Evolutionary conservation across 2,797 vertebrate species (phyloP), one percentile per base, ranked within the genome.

Genomic region (Sebastes oblongus): DNA sequence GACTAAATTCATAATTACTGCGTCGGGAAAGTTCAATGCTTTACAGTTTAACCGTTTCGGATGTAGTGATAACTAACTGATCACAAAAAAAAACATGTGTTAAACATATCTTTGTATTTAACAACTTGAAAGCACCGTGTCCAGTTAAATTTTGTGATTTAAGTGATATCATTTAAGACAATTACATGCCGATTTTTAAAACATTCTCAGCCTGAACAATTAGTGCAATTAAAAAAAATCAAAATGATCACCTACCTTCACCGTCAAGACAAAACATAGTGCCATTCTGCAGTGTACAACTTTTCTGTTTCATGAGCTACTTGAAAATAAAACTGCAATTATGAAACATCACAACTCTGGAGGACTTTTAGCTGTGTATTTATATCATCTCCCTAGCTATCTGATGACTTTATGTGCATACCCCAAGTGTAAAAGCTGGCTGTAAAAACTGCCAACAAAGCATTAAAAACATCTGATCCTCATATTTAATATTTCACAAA

Each of bases 181-280:
- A 54, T 18, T 39, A 30, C 12, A 8, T 67, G 60, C 24, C 59
- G 42, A 18, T 46, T 46, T 46, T 46, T 46, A 46, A 46, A 32
- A 67, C 9, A 36, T n/a, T 27, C 11, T 62, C 3, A 39, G 36
- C 22, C 32, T 25, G 4, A 66, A 42, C 4, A 75, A 74, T 71
- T 14, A 25, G 5, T 39, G 4, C 6, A 55, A 22, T 69, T 2
- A 78, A 84, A 80, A 84, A n/a, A 80, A 27, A 84, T 78, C 61
- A 91, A 91, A 91, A 86, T 59, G 11, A 80, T 77, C 80, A 93
- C 92, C 92, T 90, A 93, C 90, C 90, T 92, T 90, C 8, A 79
- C 61, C 3, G 22, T 81, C 59, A 84, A 75, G 32, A 85, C 30
- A 81, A 75, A 32, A 76, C 55, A 62, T 27, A 50, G 4, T 66